Evolutionary conservation across 1,140 invertebrate species (phyloP).

Genomic region (Mactra quadrangularis): DNA sequence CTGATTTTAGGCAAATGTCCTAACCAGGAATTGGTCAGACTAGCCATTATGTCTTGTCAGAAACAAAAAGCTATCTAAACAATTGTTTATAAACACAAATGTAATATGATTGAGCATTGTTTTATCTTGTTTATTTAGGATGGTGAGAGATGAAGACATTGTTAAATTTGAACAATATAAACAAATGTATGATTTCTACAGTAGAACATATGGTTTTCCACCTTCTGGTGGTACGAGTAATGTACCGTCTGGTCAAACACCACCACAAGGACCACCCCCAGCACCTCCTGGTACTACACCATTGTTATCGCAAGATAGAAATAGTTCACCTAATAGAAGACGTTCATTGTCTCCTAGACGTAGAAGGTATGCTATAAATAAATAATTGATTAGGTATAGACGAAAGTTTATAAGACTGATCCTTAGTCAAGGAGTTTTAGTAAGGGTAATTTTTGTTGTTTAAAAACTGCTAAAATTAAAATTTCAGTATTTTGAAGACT

Average conservation of each 20-base stretch:
- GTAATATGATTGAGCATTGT: too few species aligned
- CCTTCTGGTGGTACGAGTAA: background rate
- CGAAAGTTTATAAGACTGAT: background rate
- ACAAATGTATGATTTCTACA: conserved; percentile 51
- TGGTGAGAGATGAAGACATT: conserved; percentile 46
- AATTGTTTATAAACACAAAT: too few species aligned
- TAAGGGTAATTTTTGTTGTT: background rate
- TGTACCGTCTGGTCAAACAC: conserved; percentile 31
- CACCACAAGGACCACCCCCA: conserved; percentile 49
- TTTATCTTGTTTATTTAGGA: too few species aligned
- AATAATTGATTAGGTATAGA: background rate
- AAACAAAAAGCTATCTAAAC: too few species aligned
- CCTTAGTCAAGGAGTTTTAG: background rate
- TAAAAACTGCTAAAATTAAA: too few species aligned
- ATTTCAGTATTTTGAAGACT: too few species aligned
- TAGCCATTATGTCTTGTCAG: too few species aligned
- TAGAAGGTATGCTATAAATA: background rate
- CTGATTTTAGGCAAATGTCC: too few species aligned
- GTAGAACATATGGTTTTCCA: conserved; percentile 41
- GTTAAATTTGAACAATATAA: conserved; percentile 59
- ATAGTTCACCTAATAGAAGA: conserved; percentile 11
- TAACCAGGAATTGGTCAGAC: too few species aligned
- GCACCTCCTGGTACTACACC: conserved; percentile 44
- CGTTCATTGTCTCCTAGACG: conserved; percentile 2
- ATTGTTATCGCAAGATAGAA: conserved; percentile 7